Base-by-base conservation (phyloP, 2,797 vertebrate genomes). In the Enteromius thamalakanensis region DNA sequence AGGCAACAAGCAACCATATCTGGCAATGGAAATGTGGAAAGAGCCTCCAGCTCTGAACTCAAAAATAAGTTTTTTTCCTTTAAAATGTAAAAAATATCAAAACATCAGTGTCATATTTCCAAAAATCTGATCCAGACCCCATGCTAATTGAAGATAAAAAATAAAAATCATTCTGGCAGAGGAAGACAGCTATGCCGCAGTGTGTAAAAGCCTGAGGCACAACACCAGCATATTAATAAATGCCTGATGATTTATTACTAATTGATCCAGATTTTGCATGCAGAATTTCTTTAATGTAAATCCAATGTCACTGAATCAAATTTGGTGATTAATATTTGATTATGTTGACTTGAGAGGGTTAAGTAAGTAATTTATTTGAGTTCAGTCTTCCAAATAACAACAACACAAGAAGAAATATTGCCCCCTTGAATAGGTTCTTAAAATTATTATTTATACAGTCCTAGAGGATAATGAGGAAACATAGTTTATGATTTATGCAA, bases 191-290 rank as follows among this genome's bases (percentile, higher is more conserved):
- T 68, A 68, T 40, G 8, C 2, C n/a, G 19, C 21, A 69, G 37
- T 3, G 11, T 69, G 67, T 23, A 21, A n/a, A 37, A 75, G 53
- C 14, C 53, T 58, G 74, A 42, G 53, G n/a, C n/a, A 76, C 51
- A 60, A 76, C 34, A 60, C 53, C n/a, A 60, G 53, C 21, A 76
- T 76, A 42, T 26, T 17, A 76, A 76, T 76, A 42, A 3, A 4
- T 34, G 15, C 2, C 12, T 76, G 12, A 42, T 76, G 53, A 40
- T 76, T 60, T 60, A 42, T 60, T 76, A 60, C 14, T 26, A 47
- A n/a, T 17, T 19, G 21, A 15, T 76, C 12, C 53, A 76, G 58
- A 26, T 40, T 40, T 58, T 76, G 53, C n/a, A 76, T 58, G 21
- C 14, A 58, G 32, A 58, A 76, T 37, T 76, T 76, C 7, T 40